Percentiles rank a stretch among this genome's conserved stretches.
Evolutionary conservation across 2,797 vertebrate species (phyloP).

Genomic region (Coranthus polyacanthus): DNA sequence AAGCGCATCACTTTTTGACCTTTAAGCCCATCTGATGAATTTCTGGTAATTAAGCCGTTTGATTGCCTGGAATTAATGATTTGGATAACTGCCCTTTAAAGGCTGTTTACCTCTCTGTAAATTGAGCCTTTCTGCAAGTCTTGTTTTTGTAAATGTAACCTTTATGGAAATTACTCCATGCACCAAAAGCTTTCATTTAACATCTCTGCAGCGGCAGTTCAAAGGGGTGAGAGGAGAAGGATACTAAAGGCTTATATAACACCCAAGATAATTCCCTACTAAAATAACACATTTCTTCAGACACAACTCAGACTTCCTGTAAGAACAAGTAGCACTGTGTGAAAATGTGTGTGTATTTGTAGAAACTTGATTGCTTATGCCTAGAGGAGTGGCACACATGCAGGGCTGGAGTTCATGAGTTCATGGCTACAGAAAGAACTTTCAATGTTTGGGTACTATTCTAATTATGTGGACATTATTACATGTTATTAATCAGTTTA

Average conservation of each 20-base stretch:
- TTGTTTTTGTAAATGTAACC: conserved; percentile 90
- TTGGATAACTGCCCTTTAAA: conserved; percentile 92
- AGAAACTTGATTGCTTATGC: conserved; percentile 15
- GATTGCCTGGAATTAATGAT: conserved; percentile 91
- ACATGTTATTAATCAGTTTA: no score
- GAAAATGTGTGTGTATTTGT: conserved; percentile 11
- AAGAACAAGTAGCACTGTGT: conserved; percentile 16
- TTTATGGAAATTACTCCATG: conserved; percentile 89
- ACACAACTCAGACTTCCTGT: conserved; percentile 42
- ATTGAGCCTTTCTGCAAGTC: conserved; percentile 89
- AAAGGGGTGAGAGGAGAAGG: conserved; percentile 73
- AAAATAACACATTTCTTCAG: conserved; percentile 57
- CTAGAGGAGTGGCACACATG: conserved; percentile 16
- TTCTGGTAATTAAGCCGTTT: conserved; percentile 91
- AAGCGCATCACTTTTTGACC: conserved; percentile 89
- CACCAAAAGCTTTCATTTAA: conserved; percentile 87
- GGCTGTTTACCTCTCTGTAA: conserved; percentile 90
- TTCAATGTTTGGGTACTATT: not conserved
- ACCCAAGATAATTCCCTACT: conserved; percentile 67
- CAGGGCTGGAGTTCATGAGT: conserved; percentile 11
- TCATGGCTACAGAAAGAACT: not conserved
- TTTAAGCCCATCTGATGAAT: conserved; percentile 92
- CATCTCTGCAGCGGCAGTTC: conserved; percentile 70
- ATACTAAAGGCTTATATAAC: conserved; percentile 67
- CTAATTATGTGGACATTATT: not conserved